phyloP scores from a whole-genome alignment of 2,888 invertebrate genomes.

The Agriopis aurantiaria region DNA sequence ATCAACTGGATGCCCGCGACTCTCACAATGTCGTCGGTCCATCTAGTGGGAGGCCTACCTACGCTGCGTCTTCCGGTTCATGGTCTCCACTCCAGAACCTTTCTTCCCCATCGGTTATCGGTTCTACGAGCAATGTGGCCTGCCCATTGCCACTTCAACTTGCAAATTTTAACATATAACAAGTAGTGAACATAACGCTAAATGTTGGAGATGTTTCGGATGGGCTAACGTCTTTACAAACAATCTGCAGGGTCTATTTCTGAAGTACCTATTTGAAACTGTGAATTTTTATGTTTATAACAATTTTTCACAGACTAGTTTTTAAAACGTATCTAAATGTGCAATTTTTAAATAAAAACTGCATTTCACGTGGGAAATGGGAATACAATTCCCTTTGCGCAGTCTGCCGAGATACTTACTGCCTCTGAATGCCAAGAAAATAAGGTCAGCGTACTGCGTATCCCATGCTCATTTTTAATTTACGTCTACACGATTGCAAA shows the following conservation, averaged over 20 bases:
- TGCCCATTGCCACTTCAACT: no score
- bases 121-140: no score
- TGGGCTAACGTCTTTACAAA: not conserved
- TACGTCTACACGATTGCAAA: not conserved
- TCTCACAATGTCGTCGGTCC: no score
- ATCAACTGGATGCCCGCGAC: no score
- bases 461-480: conserved; percentile 9
- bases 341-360: no score
- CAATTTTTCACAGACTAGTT: not conserved
- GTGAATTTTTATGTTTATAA: no score
- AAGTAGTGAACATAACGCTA: no score
- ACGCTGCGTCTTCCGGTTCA: no score
- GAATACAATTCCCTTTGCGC: conserved; percentile 20
- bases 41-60: no score
- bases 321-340: not conserved
- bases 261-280: not conserved
- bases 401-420: conserved; percentile 2
- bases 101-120: no score
- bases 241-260: not conserved
- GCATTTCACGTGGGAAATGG: conserved; percentile 7
- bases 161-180: no score
- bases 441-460: conserved; percentile 16
- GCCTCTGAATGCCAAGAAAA: conserved; percentile 14
- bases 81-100: no score
- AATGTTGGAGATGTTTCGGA: not conserved